phyloP scores from a whole-genome alignment of 2,888 invertebrate genomes.

The Acanthoscelides obtectus region DNA sequence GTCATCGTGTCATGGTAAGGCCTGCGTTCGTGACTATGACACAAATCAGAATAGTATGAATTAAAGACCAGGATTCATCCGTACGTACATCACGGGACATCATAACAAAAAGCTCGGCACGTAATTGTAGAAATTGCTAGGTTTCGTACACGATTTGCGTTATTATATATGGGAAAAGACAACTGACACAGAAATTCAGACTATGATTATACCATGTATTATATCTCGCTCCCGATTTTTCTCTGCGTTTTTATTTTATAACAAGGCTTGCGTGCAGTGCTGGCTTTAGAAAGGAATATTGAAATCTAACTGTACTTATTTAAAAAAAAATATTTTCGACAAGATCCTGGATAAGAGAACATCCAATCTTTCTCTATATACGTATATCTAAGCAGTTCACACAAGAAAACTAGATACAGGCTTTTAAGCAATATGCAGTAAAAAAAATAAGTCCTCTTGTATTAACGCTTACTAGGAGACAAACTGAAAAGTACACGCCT shows the following conservation, averaged over 20 bases:
- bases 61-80: neutral
- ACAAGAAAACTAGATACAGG: no score
- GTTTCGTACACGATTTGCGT: neutral
- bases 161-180: neutral
- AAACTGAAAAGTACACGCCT: no score
- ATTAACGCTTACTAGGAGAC: no score
- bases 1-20: neutral
- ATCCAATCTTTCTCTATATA: no score
- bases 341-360: no score
- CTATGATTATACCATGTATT: neutral
- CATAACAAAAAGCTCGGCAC: neutral
- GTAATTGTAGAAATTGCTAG: neutral
- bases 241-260: neutral
- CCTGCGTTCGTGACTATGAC: neutral
- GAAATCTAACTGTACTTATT: no score
- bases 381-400: no score
- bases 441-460: no score
- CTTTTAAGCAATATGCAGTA: no score
- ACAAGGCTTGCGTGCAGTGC: neutral
- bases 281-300: neutral
- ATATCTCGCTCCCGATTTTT: neutral
- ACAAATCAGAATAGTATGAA: neutral
- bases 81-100: neutral
- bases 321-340: no score
- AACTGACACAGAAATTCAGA: neutral